phyloP scores from a whole-genome alignment of 2,888 invertebrate species.

The Drosophila kambysellisi region DNA sequence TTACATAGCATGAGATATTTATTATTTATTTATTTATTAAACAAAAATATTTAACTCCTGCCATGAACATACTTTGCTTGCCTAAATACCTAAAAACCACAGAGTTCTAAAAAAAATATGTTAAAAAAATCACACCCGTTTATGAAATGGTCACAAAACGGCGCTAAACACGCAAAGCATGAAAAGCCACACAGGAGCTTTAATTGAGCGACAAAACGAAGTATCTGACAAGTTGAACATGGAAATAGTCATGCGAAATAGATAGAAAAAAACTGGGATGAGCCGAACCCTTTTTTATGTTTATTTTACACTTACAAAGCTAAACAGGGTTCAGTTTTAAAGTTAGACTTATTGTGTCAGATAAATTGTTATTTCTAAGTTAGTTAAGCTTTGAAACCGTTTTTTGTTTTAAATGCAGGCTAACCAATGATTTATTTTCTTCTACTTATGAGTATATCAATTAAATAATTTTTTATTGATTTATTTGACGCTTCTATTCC shows the following conservation, averaged over 20 bases:
- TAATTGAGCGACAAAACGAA: constrained; percentile 62
- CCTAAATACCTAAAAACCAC: background rate
- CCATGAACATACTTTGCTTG: background rate
- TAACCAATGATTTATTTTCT: background rate
- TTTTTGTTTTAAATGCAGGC: too few species aligned
- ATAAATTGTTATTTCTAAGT: background rate
- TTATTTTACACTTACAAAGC: background rate
- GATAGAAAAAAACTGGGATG: constrained; percentile 1
- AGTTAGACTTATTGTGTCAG: background rate
- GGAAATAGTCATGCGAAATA: constrained; percentile 22
- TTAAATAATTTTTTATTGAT: background rate
- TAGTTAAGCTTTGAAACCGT: too few species aligned
- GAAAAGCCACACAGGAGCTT: constrained; percentile 18
- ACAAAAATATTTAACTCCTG: background rate
- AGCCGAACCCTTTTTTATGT: background rate
- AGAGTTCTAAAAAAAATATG: constrained; percentile 27
- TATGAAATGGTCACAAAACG: constrained; percentile 47
- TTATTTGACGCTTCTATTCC: constrained; percentile 61
- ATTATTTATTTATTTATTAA: background rate
- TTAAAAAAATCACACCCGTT: constrained; percentile 64
- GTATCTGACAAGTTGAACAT: constrained; percentile 37
- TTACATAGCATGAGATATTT: background rate
- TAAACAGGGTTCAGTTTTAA: background rate
- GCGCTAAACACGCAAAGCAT: constrained; percentile 74
- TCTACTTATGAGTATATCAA: background rate